Conservation (phyloP, 2,113 vertebrate species). For the Scomber scombrus region DNA sequence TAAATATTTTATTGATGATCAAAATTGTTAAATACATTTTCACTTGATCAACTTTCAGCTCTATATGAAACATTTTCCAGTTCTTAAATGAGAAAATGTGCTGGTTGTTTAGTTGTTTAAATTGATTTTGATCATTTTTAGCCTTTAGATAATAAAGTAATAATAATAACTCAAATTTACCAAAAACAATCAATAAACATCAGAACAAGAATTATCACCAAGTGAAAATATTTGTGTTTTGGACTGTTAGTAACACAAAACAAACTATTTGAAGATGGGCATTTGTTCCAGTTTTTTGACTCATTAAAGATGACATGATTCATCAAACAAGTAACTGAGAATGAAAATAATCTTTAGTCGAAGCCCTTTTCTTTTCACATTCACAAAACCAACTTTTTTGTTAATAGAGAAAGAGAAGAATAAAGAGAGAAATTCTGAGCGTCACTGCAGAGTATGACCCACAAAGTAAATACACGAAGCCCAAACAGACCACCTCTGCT, state of each 20-base stretch:
- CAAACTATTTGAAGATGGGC: background rate
- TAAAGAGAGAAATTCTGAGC: conserved; percentile 1
- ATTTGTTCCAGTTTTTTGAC: background rate
- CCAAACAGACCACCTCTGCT: conserved; percentile 51
- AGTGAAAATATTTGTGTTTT: too few relatives aligned
- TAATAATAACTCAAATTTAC: background rate
- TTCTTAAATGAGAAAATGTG: too few relatives aligned
- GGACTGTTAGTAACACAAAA: background rate
- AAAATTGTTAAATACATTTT: too few relatives aligned
- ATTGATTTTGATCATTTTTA: too few relatives aligned
- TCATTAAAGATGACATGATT: background rate
- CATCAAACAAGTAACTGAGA: background rate
- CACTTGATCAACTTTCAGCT: too few relatives aligned
- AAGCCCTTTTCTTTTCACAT: background rate
- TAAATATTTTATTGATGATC: background rate
- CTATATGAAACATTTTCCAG: too few relatives aligned
- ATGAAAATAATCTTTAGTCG: background rate
- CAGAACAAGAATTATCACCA: background rate
- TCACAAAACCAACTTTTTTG: background rate
- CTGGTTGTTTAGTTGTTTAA: too few relatives aligned
- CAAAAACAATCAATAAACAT: background rate
- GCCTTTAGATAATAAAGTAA: background rate
- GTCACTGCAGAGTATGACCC: conserved; percentile 31
- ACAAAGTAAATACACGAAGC: conserved; percentile 53
- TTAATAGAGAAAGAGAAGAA: background rate